A percentile compares a stretch with the other conserved stretches of the same genome.
phyloP scores from a whole-genome alignment of 2,888 invertebrate species.

The Eupithecia pulchellata region DNA sequence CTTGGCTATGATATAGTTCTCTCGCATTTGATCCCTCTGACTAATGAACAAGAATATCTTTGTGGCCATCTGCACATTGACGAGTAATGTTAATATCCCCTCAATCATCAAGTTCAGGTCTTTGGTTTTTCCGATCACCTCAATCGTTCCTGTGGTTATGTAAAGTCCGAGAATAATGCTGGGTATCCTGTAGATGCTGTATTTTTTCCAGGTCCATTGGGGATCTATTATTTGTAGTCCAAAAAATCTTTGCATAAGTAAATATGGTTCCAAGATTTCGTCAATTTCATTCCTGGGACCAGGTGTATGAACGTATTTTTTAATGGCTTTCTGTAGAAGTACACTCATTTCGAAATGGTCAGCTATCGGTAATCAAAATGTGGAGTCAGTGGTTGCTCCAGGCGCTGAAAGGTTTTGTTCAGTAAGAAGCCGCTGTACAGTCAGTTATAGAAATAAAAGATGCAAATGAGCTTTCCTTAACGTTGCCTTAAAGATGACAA shows the following conservation, averaged over 20 bases:
- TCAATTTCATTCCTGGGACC: constrained; percentile 63
- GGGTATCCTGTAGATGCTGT: constrained; percentile 52
- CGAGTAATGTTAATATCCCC: constrained; percentile 61
- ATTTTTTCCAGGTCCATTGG: constrained; percentile 62
- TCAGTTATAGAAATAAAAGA: background rate
- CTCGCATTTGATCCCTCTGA: constrained; percentile 52
- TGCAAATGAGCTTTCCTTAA: background rate
- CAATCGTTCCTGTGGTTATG: constrained; percentile 62
- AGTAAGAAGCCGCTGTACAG: background rate
- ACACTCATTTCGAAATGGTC: background rate
- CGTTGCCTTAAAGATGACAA: background rate
- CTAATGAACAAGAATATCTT: constrained; percentile 58
- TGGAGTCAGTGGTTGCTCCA: background rate
- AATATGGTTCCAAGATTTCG: constrained; percentile 51
- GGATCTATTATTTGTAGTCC: constrained; percentile 67
- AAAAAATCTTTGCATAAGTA: constrained; percentile 59
- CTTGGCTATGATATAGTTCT: constrained; percentile 60
- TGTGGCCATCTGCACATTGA: constrained; percentile 52
- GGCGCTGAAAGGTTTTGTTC: background rate
- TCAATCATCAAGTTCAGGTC: constrained; percentile 58
- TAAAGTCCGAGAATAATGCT: constrained; percentile 56
- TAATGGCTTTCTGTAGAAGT: constrained; percentile 37
- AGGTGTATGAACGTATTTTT: constrained; percentile 57
- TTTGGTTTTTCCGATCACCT: constrained; percentile 50
- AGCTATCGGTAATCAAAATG: background rate